Evolutionary conservation across 2,888 invertebrate species (phyloP).

Genomic region (Heliconius sara): DNA sequence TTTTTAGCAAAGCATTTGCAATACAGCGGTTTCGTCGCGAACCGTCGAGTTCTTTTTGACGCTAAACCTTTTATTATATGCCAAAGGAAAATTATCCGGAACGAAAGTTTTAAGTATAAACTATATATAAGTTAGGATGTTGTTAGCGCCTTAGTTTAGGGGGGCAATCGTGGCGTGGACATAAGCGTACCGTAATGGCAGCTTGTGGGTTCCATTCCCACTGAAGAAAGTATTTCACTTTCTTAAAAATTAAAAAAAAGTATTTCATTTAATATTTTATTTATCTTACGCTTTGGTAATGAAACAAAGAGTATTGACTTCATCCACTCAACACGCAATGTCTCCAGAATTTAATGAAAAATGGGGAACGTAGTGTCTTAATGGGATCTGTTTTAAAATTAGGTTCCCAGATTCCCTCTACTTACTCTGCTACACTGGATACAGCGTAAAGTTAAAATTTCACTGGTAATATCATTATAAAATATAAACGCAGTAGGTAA

Average conservation of each 20-base stretch:
- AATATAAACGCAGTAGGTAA: not conserved
- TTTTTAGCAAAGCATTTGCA: slow-evolving; percentile 67
- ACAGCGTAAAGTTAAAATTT: not conserved
- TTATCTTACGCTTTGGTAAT: no score
- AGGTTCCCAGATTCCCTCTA: not conserved
- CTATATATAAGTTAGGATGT: not conserved
- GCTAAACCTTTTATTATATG: slow-evolving; percentile 41
- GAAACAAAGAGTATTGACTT: no score
- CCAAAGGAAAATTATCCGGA: slow-evolving; percentile 38
- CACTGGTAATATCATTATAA: not conserved
- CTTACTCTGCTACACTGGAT: not conserved
- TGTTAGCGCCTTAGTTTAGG: not conserved
- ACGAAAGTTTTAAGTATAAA: slow-evolving; percentile 20
- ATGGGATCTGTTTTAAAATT: no score
- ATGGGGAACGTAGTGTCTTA: no score
- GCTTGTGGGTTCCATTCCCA: no score
- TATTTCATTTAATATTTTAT: no score
- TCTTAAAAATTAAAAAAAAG: no score
- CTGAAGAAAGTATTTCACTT: no score
- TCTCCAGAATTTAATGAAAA: no score
- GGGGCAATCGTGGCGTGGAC: no score
- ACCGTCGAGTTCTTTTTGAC: slow-evolving; percentile 51
- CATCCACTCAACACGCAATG: no score
- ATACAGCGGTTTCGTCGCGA: slow-evolving; percentile 64
- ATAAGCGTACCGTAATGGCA: no score